phyloP scores from a whole-genome alignment of 2,113 vertebrate species.

The Nestor notabilis region DNA sequence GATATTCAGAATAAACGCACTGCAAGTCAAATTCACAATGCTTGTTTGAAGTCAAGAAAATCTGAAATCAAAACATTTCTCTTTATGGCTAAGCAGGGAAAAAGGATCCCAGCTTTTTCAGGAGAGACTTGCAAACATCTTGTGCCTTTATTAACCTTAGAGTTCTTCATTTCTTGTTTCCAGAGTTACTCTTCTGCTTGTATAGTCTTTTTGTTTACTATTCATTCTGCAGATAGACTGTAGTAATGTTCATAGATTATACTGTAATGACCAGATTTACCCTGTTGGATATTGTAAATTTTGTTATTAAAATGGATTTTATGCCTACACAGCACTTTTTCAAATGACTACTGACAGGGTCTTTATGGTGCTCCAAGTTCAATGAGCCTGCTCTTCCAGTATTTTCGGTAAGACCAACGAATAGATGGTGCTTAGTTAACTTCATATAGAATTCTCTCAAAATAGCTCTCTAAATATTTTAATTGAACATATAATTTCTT shows the following conservation, averaged over 20 bases:
- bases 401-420: background rate
- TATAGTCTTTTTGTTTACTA: background rate
- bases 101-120: background rate
- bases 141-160: background rate
- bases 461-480: background rate
- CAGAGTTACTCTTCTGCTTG: background rate
- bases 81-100: background rate
- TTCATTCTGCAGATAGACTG: background rate
- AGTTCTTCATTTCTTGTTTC: background rate
- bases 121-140: background rate
- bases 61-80: background rate
- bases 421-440: background rate
- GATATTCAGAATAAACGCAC: background rate
- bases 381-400: background rate
- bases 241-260: background rate
- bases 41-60: background rate
- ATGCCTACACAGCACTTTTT: background rate
- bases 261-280: background rate
- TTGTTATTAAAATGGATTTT: background rate
- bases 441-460: background rate
- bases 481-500: background rate
- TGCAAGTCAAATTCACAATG: background rate
- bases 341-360: background rate
- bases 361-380: background rate
- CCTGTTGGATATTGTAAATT: background rate